Evolutionary conservation across 2,797 vertebrate species (phyloP).

Genomic region (Enoplosus armatus): DNA sequence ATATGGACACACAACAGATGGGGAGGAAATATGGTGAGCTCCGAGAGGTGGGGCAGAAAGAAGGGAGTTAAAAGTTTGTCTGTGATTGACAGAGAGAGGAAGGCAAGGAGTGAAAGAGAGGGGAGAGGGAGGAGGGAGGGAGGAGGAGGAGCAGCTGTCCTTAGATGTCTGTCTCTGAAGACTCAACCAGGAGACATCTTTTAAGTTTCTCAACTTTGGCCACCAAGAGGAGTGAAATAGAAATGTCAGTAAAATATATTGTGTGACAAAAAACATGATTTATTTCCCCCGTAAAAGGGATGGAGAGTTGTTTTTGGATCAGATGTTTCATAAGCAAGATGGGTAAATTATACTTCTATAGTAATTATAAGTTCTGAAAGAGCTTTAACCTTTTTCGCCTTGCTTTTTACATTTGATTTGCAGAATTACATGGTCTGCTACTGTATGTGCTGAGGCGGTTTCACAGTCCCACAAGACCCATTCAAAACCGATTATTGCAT

Average conservation of each 20-base stretch:
- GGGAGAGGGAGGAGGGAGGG: conserved; percentile 1
- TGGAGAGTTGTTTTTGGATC: conserved; percentile 3
- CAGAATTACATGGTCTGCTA: background rate
- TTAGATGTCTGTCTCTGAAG: conserved; percentile 69
- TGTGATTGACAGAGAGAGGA: conserved; percentile 60
- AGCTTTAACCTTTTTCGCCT: background rate
- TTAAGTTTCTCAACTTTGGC: conserved; percentile 58
- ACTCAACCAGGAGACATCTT: conserved; percentile 60
- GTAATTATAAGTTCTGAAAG: background rate
- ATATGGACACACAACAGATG: conserved; percentile 50
- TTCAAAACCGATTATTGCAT: conserved; percentile 56
- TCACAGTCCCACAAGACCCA: conserved; percentile 3
- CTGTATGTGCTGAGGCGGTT: background rate
- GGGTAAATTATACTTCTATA: too few relatives aligned
- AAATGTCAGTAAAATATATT: too few relatives aligned
- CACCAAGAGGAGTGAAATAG: conserved; percentile 28
- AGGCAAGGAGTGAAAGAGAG: conserved; percentile 29
- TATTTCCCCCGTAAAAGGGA: too few relatives aligned
- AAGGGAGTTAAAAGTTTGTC: conserved; percentile 47
- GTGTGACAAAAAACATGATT: too few relatives aligned
- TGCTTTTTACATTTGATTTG: conserved; percentile 11
- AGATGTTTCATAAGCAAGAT: background rate
- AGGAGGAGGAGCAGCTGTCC: conserved; percentile 73
- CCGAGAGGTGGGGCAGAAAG: conserved; percentile 22
- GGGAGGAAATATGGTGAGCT: conserved; percentile 42